Conservation (phyloP, 2,797 vertebrate genomes). For the Acomys russatus region DNA sequence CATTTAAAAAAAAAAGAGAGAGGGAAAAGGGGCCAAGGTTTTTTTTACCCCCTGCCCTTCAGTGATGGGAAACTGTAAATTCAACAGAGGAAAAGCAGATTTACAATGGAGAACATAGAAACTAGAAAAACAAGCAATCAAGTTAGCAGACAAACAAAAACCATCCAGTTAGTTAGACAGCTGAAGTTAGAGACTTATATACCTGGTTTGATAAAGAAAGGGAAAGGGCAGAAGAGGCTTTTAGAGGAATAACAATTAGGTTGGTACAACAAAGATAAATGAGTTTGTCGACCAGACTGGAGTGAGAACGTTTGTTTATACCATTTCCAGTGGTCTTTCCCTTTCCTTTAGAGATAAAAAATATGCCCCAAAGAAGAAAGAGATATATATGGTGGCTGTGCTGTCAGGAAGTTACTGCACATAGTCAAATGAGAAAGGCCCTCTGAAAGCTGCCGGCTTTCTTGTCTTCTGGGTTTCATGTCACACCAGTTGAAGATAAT, state of each 20-base stretch:
- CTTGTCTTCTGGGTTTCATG: neutral
- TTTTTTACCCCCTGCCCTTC: neutral
- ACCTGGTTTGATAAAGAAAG: neutral
- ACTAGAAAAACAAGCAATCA: neutral
- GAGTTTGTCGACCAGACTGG: neutral
- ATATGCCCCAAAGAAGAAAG: neutral
- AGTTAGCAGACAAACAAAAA: neutral
- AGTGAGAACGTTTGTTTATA: conserved; percentile 13
- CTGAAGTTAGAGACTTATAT: neutral
- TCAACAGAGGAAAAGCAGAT: conserved; percentile 20
- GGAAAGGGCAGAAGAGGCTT: neutral
- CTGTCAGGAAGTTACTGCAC: neutral
- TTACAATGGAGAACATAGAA: neutral
- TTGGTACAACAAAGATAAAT: conserved; percentile 5
- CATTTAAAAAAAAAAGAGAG: too few relatives aligned
- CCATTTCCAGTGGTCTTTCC: neutral
- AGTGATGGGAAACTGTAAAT: neutral
- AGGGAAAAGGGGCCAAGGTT: neutral
- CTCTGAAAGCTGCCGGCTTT: neutral
- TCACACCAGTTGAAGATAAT: neutral
- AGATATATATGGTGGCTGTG: neutral
- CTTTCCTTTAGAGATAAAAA: neutral
- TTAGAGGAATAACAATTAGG: neutral
- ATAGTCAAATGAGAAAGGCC: neutral
- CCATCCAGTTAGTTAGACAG: neutral